Evolutionary conservation across 2,113 vertebrate genomes (phyloP), one percentile per base, ranked within the genome.

Genomic region (Mungos mungo): DNA sequence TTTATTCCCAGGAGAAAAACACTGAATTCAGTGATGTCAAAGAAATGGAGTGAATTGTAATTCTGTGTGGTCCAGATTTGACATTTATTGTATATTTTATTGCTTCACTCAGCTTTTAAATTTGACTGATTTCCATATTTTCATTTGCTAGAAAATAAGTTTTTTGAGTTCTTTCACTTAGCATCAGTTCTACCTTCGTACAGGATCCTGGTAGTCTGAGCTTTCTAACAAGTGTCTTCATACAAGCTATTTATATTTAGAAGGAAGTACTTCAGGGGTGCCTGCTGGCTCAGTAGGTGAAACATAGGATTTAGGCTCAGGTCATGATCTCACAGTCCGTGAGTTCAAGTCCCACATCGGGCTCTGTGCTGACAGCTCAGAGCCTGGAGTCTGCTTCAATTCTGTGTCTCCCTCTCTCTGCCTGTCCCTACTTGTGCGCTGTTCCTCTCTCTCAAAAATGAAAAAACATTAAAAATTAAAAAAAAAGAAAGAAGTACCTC

Each of bases 1-100:
- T 82, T 93, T 85, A 12, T 82, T 95, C 85, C 23, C 16, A 91
- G 13, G 57, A 76, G 35, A 93, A 94, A 95, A 95, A 14, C 27
- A 38, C 19, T 88, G 11, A 79, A 83, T 9, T 19, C 45, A 63
- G 12, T 79, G 45, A 76, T 31, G 1, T 71, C 21, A 96, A n/a
- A 13, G 41, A 54, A 68, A 50, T 52, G 2, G 5, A 54, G 8
- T 52, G 19, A 86, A 63, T 60, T 60, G 15, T 77, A 54, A 57
- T 57, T 66, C 31, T 52, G 8, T 15, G 5, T 45, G 33, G 33
- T 6, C 21, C 15, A 13, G 80, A 88, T 92, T n/a, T 77, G 79
- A 79, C 9, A 68, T 68, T 33, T 80, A 65, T 13, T 11, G 0
- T 85, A 21, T 41, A 63, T 63, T 84, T 83, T 85, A 47, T 60